These are phyloP conservation scores for Chunga burmeisteri DNA, from an alignment of 2,113 vertebrate species.

Conservation along the genomic window DNA sequence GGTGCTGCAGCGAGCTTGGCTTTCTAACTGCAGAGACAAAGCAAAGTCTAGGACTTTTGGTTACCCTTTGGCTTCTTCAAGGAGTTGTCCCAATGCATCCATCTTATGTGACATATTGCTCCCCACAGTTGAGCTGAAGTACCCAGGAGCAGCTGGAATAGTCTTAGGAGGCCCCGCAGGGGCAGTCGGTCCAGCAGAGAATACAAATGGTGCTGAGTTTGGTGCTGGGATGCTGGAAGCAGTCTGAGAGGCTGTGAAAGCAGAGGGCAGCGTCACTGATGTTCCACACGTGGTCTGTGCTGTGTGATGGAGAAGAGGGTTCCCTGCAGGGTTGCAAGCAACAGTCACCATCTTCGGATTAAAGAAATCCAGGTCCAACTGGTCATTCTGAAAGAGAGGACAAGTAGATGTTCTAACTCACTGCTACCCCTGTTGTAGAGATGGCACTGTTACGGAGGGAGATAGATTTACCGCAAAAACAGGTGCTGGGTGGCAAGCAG, in stretches of 20 bases:
- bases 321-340: slow-evolving; percentile 44
- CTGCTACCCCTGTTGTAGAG: neutral
- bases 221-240: slow-evolving; percentile 43
- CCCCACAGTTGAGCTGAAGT: slow-evolving; percentile 25
- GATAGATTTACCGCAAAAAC: neutral
- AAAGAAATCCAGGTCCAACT: slow-evolving; percentile 78
- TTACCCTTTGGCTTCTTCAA: slow-evolving; percentile 79
- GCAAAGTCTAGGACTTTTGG: neutral
- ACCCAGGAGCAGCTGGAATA: slow-evolving; percentile 31
- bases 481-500: neutral
- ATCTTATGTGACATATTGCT: slow-evolving; percentile 48
- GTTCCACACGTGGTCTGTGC: slow-evolving; percentile 30
- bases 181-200: slow-evolving; percentile 50
- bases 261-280: slow-evolving; percentile 15
- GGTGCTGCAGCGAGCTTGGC: neutral
- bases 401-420: neutral
- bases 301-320: slow-evolving; percentile 43
- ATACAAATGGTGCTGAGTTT: slow-evolving; percentile 37
- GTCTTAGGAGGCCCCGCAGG: slow-evolving; percentile 30
- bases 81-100: slow-evolving; percentile 72
- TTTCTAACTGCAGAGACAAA: neutral
- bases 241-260: slow-evolving; percentile 57
- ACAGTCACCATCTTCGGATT: slow-evolving; percentile 51
- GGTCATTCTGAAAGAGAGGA: slow-evolving; percentile 65
- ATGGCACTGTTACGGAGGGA: neutral